Evolutionary conservation across 2,797 vertebrate genomes (phyloP).

Genomic region (Orientallactaga sibirica): DNA sequence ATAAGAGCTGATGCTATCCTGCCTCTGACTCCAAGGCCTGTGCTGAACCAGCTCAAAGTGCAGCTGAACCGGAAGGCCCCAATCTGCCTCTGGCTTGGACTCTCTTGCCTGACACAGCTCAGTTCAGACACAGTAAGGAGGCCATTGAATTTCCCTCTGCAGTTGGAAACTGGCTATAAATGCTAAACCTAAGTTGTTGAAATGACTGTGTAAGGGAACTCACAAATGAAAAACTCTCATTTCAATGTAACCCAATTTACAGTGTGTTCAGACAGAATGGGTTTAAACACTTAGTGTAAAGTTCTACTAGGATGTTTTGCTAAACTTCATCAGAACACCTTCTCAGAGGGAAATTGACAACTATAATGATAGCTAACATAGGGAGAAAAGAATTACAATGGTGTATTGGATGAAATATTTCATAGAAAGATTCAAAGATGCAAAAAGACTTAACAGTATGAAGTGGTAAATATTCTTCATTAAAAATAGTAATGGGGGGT

Average conservation of each 20-base stretch:
- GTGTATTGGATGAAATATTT: conserved; percentile 14
- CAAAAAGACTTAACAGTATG: conserved; percentile 6
- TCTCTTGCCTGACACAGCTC: conserved; percentile 69
- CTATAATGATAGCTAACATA: conserved; percentile 47
- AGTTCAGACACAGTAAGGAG: conserved; percentile 76
- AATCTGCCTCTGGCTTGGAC: conserved; percentile 58
- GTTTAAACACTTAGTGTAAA: conserved; percentile 72
- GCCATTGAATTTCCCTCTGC: conserved; percentile 75
- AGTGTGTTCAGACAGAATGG: conserved; percentile 67
- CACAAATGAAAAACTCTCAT: conserved; percentile 78
- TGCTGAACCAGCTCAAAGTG: conserved; percentile 67
- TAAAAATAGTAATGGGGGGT: conserved; percentile 1
- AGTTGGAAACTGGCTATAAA: conserved; percentile 73
- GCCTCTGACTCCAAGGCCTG: background rate
- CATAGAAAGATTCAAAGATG: background rate
- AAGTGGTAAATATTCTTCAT: background rate
- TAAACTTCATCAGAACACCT: conserved; percentile 60
- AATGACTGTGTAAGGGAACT: conserved; percentile 71
- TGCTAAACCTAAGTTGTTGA: conserved; percentile 70
- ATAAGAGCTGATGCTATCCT: conserved; percentile 79
- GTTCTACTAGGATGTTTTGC: conserved; percentile 43
- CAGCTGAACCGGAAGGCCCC: conserved; percentile 71
- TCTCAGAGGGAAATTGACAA: conserved; percentile 66
- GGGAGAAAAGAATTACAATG: background rate
- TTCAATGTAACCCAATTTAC: conserved; percentile 73